Conservation (phyloP, 2,797 vertebrate species). For the Bovichtus variegatus region DNA sequence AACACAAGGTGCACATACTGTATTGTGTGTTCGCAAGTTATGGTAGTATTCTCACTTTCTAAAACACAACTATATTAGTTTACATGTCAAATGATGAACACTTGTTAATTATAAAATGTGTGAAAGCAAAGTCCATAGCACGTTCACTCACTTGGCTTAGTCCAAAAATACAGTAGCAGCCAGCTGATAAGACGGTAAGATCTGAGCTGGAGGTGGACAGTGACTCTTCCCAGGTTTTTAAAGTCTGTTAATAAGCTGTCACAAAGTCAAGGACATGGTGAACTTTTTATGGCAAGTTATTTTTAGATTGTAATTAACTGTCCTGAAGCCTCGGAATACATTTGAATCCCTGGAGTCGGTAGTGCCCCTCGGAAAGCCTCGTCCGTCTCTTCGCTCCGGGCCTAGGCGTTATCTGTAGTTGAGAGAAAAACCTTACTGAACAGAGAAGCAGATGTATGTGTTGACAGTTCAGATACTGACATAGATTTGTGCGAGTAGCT, state of each 20-base stretch:
- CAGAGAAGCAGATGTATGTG: background rate
- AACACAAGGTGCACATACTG: too few species aligned
- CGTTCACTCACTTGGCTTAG: background rate
- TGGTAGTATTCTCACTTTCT: too few species aligned
- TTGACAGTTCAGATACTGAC: background rate
- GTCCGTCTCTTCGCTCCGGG: background rate
- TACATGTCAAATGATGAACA: background rate
- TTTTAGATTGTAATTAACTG: constrained; percentile 10
- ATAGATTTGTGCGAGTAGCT: background rate
- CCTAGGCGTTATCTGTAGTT: constrained; percentile 74
- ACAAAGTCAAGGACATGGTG: background rate
- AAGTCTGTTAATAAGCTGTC: background rate
- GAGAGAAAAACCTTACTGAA: constrained; percentile 7
- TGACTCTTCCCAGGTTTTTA: background rate
- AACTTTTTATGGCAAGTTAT: background rate
- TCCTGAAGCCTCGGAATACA: background rate
- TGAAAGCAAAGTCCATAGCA: background rate
- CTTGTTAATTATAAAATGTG: background rate
- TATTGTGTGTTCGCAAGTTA: too few species aligned
- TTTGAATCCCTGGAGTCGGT: constrained; percentile 1
- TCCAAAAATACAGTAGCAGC: background rate
- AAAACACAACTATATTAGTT: background rate
- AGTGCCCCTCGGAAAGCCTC: background rate
- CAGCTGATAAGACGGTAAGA: background rate
- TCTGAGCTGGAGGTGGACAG: background rate